Conservation (phyloP, 2,797 vertebrate species). For the Okamejei kenojei region DNA sequence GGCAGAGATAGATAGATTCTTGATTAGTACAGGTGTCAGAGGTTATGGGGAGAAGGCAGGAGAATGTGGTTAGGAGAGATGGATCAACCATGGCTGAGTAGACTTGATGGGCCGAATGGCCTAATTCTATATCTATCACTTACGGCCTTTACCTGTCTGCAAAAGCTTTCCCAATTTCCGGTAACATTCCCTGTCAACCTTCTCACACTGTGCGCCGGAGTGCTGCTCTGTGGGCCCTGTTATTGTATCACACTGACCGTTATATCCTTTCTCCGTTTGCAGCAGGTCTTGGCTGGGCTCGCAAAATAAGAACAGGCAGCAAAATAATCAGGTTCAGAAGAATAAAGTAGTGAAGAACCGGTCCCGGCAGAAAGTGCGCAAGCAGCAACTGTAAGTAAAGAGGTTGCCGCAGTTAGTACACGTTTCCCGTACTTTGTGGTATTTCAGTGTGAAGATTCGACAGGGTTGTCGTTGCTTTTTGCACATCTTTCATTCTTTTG, state of each 20-base stretch:
- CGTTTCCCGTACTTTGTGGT: not conserved
- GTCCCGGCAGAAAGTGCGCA: not conserved
- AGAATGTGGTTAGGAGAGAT: too few relatives aligned
- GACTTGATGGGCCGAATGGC: too few relatives aligned
- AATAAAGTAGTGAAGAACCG: not conserved
- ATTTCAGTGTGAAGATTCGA: not conserved
- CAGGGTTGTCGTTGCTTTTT: too few relatives aligned
- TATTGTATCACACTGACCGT: not conserved
- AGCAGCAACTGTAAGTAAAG: not conserved
- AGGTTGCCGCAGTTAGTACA: not conserved
- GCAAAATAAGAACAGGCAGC: constrained; percentile 13
- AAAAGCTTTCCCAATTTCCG: not conserved
- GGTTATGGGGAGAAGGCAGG: too few relatives aligned
- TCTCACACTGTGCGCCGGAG: not conserved
- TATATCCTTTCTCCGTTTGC: constrained; percentile 18
- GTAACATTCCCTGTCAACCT: too few relatives aligned
- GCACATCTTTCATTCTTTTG: too few relatives aligned
- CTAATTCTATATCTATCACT: too few relatives aligned
- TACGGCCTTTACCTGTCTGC: too few relatives aligned
- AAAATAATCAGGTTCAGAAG: not conserved
- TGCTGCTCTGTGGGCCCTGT: not conserved
- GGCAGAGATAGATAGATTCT: too few relatives aligned
- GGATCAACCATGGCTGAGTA: too few relatives aligned
- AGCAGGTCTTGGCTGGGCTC: constrained; percentile 41
- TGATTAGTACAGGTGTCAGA: too few relatives aligned